Conservation (phyloP, 2,113 vertebrate species). For the Aldabrachelys gigantea region DNA sequence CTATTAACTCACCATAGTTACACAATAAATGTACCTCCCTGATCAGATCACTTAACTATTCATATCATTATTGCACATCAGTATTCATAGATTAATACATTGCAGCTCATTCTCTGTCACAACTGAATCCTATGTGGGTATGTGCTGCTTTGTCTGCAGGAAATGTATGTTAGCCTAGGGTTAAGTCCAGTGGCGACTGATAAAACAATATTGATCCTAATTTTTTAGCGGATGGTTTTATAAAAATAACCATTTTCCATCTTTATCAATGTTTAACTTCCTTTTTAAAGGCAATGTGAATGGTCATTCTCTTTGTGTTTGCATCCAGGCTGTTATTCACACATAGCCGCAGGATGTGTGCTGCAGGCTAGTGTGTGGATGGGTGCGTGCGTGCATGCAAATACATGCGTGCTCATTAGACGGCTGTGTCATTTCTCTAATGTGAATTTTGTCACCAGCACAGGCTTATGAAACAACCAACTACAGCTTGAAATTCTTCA, state of each 20-base stretch:
- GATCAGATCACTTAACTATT: too few species aligned
- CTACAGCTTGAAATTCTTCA: background rate
- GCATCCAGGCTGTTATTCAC: background rate
- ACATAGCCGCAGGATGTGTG: background rate
- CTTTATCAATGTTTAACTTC: background rate
- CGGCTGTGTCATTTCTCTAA: background rate
- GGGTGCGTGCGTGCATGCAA: background rate
- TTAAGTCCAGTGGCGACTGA: background rate
- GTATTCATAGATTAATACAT: too few species aligned
- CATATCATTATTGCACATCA: too few species aligned
- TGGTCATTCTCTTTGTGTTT: background rate
- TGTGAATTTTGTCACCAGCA: background rate
- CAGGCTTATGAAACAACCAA: background rate
- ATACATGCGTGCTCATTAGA: background rate
- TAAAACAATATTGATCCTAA: background rate
- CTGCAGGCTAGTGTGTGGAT: background rate
- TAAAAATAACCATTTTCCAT: background rate
- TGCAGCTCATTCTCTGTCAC: too few species aligned
- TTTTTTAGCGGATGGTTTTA: background rate
- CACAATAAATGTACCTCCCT: too few species aligned
- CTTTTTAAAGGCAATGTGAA: background rate
- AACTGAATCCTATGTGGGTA: too few species aligned
- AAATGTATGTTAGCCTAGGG: background rate
- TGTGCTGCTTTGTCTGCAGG: too few species aligned
- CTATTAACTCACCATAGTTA: too few species aligned